Evolutionary conservation across 2,113 vertebrate species (phyloP).

Genomic region (Chrysochloris asiatica): DNA sequence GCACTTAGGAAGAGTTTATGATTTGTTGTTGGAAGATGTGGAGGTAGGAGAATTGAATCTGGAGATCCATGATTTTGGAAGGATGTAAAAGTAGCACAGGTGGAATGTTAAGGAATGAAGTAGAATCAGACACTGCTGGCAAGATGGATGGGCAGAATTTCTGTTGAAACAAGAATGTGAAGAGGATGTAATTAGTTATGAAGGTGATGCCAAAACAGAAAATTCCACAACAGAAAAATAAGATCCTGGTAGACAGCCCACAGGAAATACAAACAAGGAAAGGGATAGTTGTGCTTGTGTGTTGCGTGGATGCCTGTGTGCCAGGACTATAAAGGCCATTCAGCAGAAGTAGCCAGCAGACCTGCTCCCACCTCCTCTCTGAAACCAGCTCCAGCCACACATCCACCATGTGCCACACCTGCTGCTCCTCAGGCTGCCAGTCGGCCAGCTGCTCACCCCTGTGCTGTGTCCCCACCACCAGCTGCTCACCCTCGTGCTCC

Average conservation of each 20-base stretch:
- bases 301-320: rapidly evolving
- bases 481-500: not conserved
- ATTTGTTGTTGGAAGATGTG: too few species aligned
- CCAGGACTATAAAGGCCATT: not conserved
- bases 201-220: not conserved
- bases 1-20: too few species aligned
- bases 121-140: not conserved
- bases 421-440: not conserved
- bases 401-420: not conserved
- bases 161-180: not conserved
- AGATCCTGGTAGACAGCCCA: not conserved
- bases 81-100: too few species aligned
- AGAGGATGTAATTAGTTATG: not conserved
- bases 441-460: not conserved
- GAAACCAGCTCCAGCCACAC: not conserved
- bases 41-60: too few species aligned
- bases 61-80: too few species aligned
- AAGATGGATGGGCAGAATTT: not conserved
- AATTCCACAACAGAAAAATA: not conserved
- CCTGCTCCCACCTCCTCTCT: not conserved
- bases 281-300: not conserved
- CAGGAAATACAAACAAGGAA: not conserved
- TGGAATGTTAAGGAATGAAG: too few species aligned
- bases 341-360: not conserved
- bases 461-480: not conserved